These are phyloP conservation scores for Galaxias olidus DNA, from an alignment of 2,797 vertebrate genomes.

Conservation along the genomic window DNA sequence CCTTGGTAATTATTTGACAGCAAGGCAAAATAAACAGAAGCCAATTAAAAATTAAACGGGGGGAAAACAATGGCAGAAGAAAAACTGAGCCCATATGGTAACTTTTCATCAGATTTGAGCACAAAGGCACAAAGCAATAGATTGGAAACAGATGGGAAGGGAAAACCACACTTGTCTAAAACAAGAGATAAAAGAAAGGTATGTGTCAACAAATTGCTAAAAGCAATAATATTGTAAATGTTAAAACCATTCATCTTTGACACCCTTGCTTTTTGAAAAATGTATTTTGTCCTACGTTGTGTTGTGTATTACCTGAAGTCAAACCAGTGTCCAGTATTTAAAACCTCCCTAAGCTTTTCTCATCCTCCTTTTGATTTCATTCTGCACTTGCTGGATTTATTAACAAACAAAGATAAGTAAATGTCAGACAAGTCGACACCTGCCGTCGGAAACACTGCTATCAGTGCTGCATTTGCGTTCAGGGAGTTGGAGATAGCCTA, in stretches of 20 bases:
- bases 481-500: conserved; percentile 8
- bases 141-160: too few species aligned
- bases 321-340: not conserved
- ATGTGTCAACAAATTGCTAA: not conserved
- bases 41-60: too few species aligned
- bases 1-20: too few species aligned
- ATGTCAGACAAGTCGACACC: conserved; percentile 5
- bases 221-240: not conserved
- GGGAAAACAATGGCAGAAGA: too few species aligned
- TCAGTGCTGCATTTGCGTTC: not conserved
- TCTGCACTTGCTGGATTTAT: not conserved
- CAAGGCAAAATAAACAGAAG: too few species aligned
- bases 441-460: conserved; percentile 4
- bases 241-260: too few species aligned
- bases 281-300: not conserved
- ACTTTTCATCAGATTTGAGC: too few species aligned
- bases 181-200: not conserved
- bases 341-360: not conserved
- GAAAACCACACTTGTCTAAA: not conserved
- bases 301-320: not conserved
- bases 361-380: not conserved
- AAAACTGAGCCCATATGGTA: too few species aligned
- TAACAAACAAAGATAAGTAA: conserved; percentile 13
- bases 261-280: not conserved
- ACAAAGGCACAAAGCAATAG: too few species aligned